phyloP scores from a whole-genome alignment of 2,113 vertebrate genomes.

The Illadopsis cleaveri region DNA sequence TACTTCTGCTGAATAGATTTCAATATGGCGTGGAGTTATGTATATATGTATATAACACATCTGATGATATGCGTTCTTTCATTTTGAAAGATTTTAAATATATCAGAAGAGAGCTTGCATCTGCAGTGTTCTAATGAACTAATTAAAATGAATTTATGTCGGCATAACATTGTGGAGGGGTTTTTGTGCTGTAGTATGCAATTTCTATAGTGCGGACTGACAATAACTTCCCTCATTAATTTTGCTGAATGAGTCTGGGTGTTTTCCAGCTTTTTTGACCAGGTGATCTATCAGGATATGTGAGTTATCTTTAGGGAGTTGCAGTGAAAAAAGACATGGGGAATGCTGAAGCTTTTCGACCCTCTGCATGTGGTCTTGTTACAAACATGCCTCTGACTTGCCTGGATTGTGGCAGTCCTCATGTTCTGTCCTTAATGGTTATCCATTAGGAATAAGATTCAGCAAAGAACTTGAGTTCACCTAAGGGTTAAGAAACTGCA shows the following conservation, averaged over 20 bases:
- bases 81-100: neutral
- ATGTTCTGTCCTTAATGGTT: neutral
- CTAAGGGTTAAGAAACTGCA: neutral
- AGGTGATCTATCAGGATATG: neutral
- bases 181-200: neutral
- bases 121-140: neutral
- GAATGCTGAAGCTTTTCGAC: neutral
- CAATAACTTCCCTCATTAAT: neutral
- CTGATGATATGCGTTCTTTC: neutral
- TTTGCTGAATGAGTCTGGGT: neutral
- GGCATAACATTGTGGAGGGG: neutral
- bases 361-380: neutral
- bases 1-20: neutral
- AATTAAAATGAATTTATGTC: neutral
- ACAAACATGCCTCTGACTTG: neutral
- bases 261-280: neutral
- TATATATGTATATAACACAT: neutral
- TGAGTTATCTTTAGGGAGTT: neutral
- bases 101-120: neutral
- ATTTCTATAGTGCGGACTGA: neutral
- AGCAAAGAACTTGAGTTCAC: neutral
- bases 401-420: neutral
- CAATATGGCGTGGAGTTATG: neutral
- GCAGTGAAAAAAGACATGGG: neutral
- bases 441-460: neutral